phyloP scores from a whole-genome alignment of 2,113 vertebrate genomes.

The Lynx canadensis region DNA sequence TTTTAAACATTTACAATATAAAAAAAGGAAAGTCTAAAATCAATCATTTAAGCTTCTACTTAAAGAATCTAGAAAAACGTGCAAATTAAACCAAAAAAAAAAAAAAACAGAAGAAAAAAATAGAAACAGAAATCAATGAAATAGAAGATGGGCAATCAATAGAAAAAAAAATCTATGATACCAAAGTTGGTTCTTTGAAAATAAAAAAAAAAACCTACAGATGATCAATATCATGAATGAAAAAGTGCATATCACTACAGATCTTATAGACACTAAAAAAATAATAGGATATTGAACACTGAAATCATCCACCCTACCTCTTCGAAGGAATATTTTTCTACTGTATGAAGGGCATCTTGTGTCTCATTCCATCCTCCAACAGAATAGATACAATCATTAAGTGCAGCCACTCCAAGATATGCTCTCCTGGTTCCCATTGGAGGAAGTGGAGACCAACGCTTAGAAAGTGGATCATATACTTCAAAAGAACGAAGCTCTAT shows the following conservation, averaged over 20 bases:
- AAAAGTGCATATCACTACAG: background rate
- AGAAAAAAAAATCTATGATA: constrained; percentile 22
- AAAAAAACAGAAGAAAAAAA: background rate
- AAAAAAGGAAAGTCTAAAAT: background rate
- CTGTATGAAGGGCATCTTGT: constrained; percentile 93
- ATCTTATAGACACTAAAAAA: constrained; percentile 44
- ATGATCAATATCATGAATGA: constrained; percentile 19
- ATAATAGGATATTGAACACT: constrained; percentile 16
- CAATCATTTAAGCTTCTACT: background rate
- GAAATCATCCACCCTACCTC: constrained; percentile 88
- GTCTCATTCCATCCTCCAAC: constrained; percentile 97
- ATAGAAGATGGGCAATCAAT: background rate
- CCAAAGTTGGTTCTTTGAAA: constrained; percentile 47
- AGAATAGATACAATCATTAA: constrained; percentile 96
- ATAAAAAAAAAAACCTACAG: background rate
- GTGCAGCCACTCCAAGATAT: constrained; percentile 94
- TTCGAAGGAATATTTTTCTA: constrained; percentile 97
- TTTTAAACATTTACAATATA: background rate
- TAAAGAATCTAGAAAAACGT: constrained; percentile 37
- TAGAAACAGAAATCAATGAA: constrained; percentile 4
- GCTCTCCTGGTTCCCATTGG: constrained; percentile 94
- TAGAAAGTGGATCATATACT: constrained; percentile 94
- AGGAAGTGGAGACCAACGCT: constrained; percentile 93
- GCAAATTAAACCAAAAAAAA: constrained; percentile 22
- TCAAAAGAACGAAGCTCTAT: constrained; percentile 94